Base-by-base conservation (phyloP, 30 jellyfish, hydroid and myxozoan genomes). In the Turritopsis dohrnii region DNA sequence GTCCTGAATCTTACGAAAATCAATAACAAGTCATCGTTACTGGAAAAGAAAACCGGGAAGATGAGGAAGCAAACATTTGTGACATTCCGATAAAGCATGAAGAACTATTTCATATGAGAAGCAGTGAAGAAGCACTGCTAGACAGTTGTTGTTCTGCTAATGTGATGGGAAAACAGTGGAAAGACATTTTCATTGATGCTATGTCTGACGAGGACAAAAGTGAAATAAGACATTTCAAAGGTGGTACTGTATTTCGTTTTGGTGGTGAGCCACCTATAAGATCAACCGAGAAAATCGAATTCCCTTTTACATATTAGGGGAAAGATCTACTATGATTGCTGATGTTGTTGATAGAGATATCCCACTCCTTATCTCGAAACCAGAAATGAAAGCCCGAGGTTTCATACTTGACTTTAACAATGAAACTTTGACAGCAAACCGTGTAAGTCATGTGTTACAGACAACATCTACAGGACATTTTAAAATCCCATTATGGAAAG, bases 391-490 rank as follows among this genome's bases (percentile, higher is more conserved):
- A 79, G 53, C 79, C 27, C 8, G 5, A 79, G 79, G 85, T 79
- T 53, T 79, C 52, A 79, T 79, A 1, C 85, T 52, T 21, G 85
- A 79, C n/a, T 79, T 79, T 29, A 79, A 53, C 79, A 52, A 79
- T 79, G 85, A 79, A 53, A 28, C 85, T 8, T 53, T 79, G 85
- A 30, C 79, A 19, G 85, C n/a, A 3, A 21, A 79, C n/a, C 84
- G 81, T 52, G 7, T 16, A 30, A 21, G 28, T 30, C 83, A 79
- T 29, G 80, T 79, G 28, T 21, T 79, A 28, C 85, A 79, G 28
- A 79, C 79, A 79, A 79, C 83, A 21, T 30, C 85, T 19, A 79
- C 85, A 79, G 85, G 80, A 79, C 85, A 79, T 53, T 79, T 79
- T 79, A 53, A 79, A 29, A 28, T 79, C 52, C 85, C 80, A 28